phyloP scores from a whole-genome alignment of 2,888 invertebrate genomes.

The Nomada hirtipes region DNA sequence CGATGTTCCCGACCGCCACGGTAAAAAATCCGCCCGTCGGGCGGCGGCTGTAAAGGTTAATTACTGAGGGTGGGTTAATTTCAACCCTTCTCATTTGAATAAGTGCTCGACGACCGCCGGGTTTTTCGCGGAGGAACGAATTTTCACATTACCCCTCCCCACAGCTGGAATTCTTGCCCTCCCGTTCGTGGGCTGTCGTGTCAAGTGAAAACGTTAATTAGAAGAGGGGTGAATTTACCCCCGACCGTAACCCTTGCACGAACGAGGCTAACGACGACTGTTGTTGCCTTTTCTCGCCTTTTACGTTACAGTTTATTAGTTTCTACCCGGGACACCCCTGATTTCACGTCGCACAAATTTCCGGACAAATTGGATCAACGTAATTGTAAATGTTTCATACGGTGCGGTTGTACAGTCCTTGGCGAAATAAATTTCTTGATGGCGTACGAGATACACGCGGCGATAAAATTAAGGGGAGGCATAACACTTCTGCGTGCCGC shows the following conservation, averaged over 20 bases:
- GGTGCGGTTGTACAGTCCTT: neutral
- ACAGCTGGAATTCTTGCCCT: neutral
- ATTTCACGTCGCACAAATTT: too few relatives aligned
- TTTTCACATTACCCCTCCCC: neutral
- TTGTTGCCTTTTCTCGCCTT: neutral
- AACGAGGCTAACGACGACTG: constrained; percentile 25
- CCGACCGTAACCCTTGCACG: neutral
- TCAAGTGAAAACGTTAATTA: constrained; percentile 41
- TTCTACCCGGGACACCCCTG: too few relatives aligned
- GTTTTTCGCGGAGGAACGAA: constrained; percentile 20
- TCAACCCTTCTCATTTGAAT: constrained; percentile 35
- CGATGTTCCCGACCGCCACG: neutral
- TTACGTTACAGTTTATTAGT: too few relatives aligned
- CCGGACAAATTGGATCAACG: too few relatives aligned
- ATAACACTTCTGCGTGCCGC: neutral
- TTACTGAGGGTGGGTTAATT: constrained; percentile 36
- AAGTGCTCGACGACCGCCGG: constrained; percentile 15
- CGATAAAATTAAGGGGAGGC: neutral
- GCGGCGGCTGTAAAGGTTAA: constrained; percentile 38
- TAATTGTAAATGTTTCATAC: too few relatives aligned
- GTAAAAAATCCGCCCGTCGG: neutral
- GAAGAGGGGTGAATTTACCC: constrained; percentile 10
- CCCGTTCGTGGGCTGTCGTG: constrained; percentile 13
- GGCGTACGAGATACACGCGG: neutral
- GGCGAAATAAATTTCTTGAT: neutral